Percentiles rank a stretch among this genome's conserved stretches.
phyloP scores from a whole-genome alignment of 2,797 vertebrate species.

The Acomys russatus region DNA sequence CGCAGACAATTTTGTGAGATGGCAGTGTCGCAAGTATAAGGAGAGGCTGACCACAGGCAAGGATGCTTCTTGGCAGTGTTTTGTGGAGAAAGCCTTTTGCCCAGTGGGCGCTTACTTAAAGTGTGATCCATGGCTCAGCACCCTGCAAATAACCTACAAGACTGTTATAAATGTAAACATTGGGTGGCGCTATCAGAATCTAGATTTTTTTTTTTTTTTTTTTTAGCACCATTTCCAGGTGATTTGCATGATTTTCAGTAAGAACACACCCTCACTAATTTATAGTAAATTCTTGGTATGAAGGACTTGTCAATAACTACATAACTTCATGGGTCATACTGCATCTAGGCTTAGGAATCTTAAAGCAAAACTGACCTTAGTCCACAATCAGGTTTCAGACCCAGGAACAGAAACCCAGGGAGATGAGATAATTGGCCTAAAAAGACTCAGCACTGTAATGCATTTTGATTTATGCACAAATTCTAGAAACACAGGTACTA shows the following conservation, averaged over 20 bases:
- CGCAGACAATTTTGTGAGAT: not conserved
- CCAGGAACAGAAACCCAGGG: not conserved
- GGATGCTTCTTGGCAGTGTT: not conserved
- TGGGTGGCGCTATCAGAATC: not conserved
- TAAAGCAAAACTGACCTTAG: conserved; percentile 23
- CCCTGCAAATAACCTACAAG: not conserved
- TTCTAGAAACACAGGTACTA: conserved; percentile 57
- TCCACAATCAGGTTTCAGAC: conserved; percentile 44
- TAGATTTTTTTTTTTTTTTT: not conserved
- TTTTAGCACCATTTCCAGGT: not conserved
- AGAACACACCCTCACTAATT: not conserved
- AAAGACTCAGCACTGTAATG: not conserved
- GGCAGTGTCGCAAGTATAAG: not conserved
- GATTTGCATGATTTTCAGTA: not conserved
- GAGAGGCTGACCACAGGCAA: not conserved
- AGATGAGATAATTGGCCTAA: conserved; percentile 51
- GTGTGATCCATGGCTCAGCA: not conserved
- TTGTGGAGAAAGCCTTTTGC: not conserved
- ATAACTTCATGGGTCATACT: not conserved
- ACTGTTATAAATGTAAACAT: not conserved
- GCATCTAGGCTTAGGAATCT: conserved; percentile 50
- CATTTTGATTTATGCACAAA: conserved; percentile 47
- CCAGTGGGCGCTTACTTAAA: not conserved
- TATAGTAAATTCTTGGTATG: conserved; percentile 30
- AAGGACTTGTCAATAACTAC: conserved; percentile 11